phyloP scores from a whole-genome alignment of 2,888 invertebrate species.

The Ischnus inquisitorius region DNA sequence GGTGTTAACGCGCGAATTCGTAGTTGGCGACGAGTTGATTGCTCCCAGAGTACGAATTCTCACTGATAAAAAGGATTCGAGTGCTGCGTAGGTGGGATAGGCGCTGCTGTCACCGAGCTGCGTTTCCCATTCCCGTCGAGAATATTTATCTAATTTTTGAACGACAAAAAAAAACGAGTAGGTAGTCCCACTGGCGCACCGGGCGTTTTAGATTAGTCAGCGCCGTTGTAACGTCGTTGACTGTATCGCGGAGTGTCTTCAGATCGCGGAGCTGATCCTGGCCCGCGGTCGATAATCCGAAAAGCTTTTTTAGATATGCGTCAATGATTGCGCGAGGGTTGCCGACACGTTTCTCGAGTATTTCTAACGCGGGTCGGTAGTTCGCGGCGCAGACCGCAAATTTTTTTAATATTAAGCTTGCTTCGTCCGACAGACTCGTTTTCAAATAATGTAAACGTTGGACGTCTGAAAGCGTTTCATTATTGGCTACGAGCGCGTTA shows the following conservation, averaged over 20 bases:
- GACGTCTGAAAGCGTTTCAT: background rate
- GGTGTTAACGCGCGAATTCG: background rate
- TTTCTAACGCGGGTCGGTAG: background rate
- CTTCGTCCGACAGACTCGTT: background rate
- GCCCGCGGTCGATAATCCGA: background rate
- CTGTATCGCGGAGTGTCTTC: background rate
- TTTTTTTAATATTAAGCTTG: background rate
- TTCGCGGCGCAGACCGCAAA: background rate
- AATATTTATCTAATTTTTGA: background rate
- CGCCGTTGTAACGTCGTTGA: background rate
- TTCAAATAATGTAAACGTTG: constrained; percentile 20
- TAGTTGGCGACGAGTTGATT: background rate
- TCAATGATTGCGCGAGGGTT: background rate
- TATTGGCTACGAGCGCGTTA: background rate
- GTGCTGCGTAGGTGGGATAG: background rate
- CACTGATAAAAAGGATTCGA: background rate
- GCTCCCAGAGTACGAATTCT: background rate
- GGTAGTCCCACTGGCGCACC: background rate
- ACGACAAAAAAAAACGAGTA: background rate
- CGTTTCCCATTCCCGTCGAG: background rate
- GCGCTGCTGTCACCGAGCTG: background rate
- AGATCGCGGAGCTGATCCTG: background rate
- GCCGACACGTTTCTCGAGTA: background rate
- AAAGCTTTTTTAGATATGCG: background rate
- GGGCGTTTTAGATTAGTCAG: background rate